A percentile compares a stretch with the other conserved stretches of the same genome.
Conservation (phyloP, 2,888 invertebrate genomes). For the Idaea dimidiata region DNA sequence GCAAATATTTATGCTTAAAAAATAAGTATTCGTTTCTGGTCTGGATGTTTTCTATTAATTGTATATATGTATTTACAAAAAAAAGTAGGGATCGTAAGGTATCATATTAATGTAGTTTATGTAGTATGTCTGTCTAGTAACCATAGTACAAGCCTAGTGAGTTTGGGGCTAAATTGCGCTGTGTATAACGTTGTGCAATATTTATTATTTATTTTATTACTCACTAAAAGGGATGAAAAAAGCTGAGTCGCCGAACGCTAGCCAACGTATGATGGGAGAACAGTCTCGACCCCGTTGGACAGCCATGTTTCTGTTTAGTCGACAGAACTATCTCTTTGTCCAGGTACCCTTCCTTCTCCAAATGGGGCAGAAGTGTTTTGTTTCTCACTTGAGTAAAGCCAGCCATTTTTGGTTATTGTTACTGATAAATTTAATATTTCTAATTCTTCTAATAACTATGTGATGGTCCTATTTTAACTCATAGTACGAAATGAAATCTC, state of each 20-base stretch:
- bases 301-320: constrained; percentile 63
- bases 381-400: constrained; percentile 64
- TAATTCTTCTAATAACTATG: neutral
- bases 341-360: constrained; percentile 65
- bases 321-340: constrained; percentile 61
- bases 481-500: neutral
- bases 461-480: neutral
- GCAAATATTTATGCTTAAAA: no score
- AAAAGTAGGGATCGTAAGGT: no score
- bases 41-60: no score
- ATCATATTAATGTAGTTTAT: no score
- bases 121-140: no score
- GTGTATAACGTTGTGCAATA: no score
- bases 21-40: no score
- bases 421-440: neutral
- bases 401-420: constrained; percentile 37
- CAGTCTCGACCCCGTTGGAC: constrained; percentile 70
- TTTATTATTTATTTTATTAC: no score
- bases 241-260: constrained; percentile 74
- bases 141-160: no score
- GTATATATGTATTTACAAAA: no score
- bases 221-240: constrained; percentile 70
- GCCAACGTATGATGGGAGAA: constrained; percentile 83
- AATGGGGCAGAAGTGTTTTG: constrained; percentile 66
- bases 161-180: no score